Conservation (phyloP, 2,888 invertebrate species). For the Clivina fossor region DNA sequence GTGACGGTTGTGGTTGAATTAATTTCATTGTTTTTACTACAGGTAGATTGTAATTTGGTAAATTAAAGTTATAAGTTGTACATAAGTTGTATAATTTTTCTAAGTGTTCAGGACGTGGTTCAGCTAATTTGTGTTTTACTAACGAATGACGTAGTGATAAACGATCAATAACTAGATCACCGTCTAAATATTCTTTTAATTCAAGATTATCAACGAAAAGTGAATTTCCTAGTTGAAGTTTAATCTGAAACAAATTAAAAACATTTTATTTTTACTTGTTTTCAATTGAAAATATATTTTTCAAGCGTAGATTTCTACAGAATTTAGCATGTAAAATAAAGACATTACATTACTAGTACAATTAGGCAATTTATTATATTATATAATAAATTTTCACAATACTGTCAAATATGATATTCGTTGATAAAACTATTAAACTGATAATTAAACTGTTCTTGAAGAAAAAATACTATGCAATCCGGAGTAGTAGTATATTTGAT, state of each 20-base stretch:
- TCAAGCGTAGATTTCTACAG: no score
- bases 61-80: slow-evolving; percentile 46
- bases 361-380: no score
- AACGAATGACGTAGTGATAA: slow-evolving; percentile 60
- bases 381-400: no score
- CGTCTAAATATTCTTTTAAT: slow-evolving; percentile 55
- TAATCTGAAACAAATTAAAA: slow-evolving; percentile 49
- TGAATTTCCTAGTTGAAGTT: slow-evolving; percentile 61
- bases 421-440: no score
- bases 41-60: slow-evolving; percentile 43
- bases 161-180: no score
- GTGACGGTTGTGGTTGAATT: slow-evolving; percentile 35
- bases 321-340: no score
- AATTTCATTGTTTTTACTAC: slow-evolving; percentile 36
- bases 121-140: slow-evolving; percentile 52
- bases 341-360: no score
- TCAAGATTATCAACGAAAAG: slow-evolving; percentile 68
- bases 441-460: no score
- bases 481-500: no score
- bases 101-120: slow-evolving; percentile 56
- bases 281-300: no score
- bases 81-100: slow-evolving; percentile 55
- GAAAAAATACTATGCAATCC: no score
- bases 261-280: background rate
- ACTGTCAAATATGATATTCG: no score